A percentile compares a stretch with the other conserved stretches of the same genome.
Conservation (phyloP, 2,888 invertebrate species). For the Drepanosiphum platanoidis region DNA sequence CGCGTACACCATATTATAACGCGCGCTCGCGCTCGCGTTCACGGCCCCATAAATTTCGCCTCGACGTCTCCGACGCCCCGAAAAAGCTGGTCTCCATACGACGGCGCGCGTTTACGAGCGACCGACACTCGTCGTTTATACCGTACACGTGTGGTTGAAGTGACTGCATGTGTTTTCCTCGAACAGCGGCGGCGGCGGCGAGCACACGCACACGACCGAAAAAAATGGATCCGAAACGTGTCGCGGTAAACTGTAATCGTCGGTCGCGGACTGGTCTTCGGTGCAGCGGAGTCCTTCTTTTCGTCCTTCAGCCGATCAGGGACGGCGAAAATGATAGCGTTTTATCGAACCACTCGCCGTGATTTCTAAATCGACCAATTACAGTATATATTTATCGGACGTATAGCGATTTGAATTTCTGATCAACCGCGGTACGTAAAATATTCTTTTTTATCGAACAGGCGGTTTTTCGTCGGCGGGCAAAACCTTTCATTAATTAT, state of each 20-base stretch:
- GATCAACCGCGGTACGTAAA: too few relatives aligned
- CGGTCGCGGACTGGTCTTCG: too few relatives aligned
- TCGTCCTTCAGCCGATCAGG: too few relatives aligned
- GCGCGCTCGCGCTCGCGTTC: too few relatives aligned
- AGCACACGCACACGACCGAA: background rate
- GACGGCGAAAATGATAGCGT: too few relatives aligned
- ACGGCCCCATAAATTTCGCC: constrained; percentile 47
- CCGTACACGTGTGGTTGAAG: constrained; percentile 35
- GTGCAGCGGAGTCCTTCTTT: too few relatives aligned
- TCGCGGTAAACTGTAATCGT: background rate
- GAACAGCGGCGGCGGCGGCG: background rate
- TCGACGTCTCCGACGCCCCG: constrained; percentile 25
- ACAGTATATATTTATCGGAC: too few relatives aligned
- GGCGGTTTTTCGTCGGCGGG: background rate
- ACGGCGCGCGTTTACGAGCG: background rate
- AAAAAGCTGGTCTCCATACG: constrained; percentile 24
- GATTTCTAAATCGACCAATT: too few relatives aligned
- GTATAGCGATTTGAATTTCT: too few relatives aligned
- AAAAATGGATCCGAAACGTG: constrained; percentile 15
- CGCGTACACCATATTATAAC: too few relatives aligned
- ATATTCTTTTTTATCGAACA: too few relatives aligned
- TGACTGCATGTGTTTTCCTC: constrained; percentile 35
- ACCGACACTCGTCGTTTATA: background rate
- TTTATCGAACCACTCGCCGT: too few relatives aligned
- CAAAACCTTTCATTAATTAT: constrained; percentile 36